Base-by-base conservation (phyloP, 2,113 vertebrate species). In the Pantherophis guttatus region DNA sequence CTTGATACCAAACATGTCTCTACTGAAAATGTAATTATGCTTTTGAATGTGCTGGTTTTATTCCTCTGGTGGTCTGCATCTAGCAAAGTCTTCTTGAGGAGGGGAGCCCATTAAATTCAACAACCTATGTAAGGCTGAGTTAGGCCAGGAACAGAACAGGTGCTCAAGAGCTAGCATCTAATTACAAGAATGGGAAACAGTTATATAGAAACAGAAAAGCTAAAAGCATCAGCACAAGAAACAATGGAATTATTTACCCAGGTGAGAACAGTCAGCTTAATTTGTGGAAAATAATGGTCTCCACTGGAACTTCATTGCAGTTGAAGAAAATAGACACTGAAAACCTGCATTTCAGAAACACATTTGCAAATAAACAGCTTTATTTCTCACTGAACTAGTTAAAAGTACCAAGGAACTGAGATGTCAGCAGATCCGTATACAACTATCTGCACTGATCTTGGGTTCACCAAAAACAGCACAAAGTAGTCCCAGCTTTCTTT, bases 81-180 rank as follows among this genome's bases (percentile, higher is more conserved):
- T 89, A 70, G 87, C 17, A 86, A 75, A 59, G 33, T 21, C n/a
- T 58, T 75, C 9, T 19, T 90, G 55, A 50, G 9, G 19, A 85
- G 58, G 50, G 29, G 39, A 93, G 39, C 39, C 88, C 44, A 81
- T 93, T 90, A 86, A 44, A 86, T 93, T 44, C n/a, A 11, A 85
- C 9, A 33, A 90, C 50, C 70, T 57, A 29, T 85, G 44, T 57
- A 39, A 89, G 87, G 62, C 65, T 92, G 86, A 88, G 9, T 54
- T 75, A 44, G 33, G 59, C 62, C 19, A 75, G 86, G 75, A 52
- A 70, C 8, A 44, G 52, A 89, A 23, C 53, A 85, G 88, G 87
- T 92, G 92, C 53, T 89, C 57, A 54, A 89, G 62, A 59, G 17
- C 92, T 90, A 52, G 85, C 58, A 90, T 57, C 53, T 92, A 92